Percentiles rank a stretch among this genome's conserved stretches.
Evolutionary conservation across 1,140 invertebrate species (phyloP).

Genomic region (Periplaneta americana): DNA sequence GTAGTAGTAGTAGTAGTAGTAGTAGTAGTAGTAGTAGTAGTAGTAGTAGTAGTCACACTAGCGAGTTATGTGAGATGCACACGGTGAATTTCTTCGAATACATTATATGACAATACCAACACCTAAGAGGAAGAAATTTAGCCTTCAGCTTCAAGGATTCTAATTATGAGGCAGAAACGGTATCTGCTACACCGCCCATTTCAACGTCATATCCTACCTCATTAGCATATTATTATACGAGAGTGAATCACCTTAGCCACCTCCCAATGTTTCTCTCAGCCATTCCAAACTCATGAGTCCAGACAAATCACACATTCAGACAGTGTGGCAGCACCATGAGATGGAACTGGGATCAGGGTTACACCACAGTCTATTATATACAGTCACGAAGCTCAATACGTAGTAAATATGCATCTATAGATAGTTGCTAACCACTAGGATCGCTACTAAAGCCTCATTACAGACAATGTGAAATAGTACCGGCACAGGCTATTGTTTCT

Average conservation of each 20-base stretch:
- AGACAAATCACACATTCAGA: not conserved
- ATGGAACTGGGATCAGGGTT: not conserved
- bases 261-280: not conserved
- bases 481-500: too few relatives aligned
- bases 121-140: too few relatives aligned
- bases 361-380: too few relatives aligned
- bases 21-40: too few relatives aligned
- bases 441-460: too few relatives aligned
- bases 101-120: not conserved
- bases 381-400: too few relatives aligned
- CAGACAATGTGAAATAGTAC: too few relatives aligned
- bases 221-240: not conserved
- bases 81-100: not conserved
- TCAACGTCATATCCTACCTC: not conserved
- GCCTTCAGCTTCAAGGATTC: not conserved
- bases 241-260: not conserved
- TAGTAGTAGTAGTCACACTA: too few relatives aligned
- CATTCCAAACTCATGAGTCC: not conserved
- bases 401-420: too few relatives aligned
- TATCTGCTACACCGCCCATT: not conserved
- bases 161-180: not conserved
- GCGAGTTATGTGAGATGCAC: not conserved
- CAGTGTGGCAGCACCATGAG: not conserved
- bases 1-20: too few relatives aligned
- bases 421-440: too few relatives aligned